Evolutionary conservation across 2,888 invertebrate genomes (phyloP).

Genomic region (Watsonalla cultraria): DNA sequence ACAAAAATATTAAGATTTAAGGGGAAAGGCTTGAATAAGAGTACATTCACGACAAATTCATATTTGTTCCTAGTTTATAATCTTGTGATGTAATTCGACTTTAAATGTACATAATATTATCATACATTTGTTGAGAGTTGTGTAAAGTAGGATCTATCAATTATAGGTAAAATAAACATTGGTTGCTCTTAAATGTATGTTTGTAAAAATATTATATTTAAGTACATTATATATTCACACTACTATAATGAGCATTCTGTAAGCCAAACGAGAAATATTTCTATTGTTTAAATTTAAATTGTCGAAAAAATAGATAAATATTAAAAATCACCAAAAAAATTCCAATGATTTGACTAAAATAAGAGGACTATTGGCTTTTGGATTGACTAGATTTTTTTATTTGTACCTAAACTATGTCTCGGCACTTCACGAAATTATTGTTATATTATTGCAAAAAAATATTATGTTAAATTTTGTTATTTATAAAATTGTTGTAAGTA

Average conservation of each 20-base stretch:
- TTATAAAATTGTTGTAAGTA: conserved; percentile 43
- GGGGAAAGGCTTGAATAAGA: neutral
- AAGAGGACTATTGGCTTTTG: no score
- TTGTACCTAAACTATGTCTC: neutral
- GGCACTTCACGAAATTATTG: conserved; percentile 11
- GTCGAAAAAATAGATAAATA: no score
- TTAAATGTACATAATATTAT: conserved; percentile 32
- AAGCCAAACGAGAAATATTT: conserved; percentile 58
- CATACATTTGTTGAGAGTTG: conserved; percentile 27
- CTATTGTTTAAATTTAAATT: conserved; percentile 23
- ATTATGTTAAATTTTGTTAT: conserved; percentile 63
- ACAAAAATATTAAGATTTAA: conserved; percentile 19
- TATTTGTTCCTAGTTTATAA: conserved; percentile 49
- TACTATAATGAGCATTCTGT: no score
- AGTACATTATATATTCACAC: no score
- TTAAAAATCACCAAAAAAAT: no score
- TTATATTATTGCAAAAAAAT: conserved; percentile 25
- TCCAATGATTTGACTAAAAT: no score
- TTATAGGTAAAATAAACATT: conserved; percentile 1
- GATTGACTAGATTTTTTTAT: no score
- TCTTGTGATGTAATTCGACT: conserved; percentile 35
- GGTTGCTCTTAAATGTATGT: neutral
- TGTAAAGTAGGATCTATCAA: conserved; percentile 27
- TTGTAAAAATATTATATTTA: neutral
- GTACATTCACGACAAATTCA: conserved; percentile 21